Evolutionary conservation across 2,113 vertebrate species (phyloP), one percentile per base, ranked within the genome.

Genomic region (Coryphaenoides rupestris): DNA sequence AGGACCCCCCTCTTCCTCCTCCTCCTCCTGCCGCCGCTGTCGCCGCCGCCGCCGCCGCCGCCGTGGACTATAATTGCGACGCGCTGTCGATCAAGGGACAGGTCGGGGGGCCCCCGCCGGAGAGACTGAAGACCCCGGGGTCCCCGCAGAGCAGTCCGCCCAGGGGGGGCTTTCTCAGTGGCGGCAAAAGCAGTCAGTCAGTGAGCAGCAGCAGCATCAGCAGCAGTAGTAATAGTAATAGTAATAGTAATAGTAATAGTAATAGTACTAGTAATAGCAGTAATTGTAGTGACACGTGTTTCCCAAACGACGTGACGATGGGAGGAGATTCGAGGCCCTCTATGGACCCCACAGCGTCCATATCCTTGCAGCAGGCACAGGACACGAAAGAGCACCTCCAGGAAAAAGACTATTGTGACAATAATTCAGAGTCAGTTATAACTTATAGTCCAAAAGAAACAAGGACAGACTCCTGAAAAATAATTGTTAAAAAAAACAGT

Each of bases 391-490:
- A 40, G 33, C 33, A 92, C 57, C 91, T 84, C 77, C 90, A 88
- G 33, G 65, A 84, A 28, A 81, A 82, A 79, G 94, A 93, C 71
- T 84, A 80, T 24, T 71, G 87, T 76, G 83, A 90, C 47, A 17
- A n/a, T n/a, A n/a, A n/a, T 69, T 60, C 79, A n/a, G 86, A 91
- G 81, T 73, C 82, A 7, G 74, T 77, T 63, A 79, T 72, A 69
- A 65, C 70, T 74, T 78, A 85, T 77, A 84, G 87, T 63, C 84
- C 85, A 0, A 72, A 86, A 12, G 90, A 91, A 66, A 78, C 87
- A 75, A 84, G 85, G 60, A 86, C 87, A 69, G 93, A 93, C 73
- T 90, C 89, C 68, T 92, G 93, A 81, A 92, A 94, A n/a, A n/a
- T 50, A n/a, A 3, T 9, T n/a, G 9, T 16, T n/a, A 10, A 40